Base-by-base conservation (phyloP, 2,797 vertebrate genomes). In the Ptychobarbus kaznakovi region DNA sequence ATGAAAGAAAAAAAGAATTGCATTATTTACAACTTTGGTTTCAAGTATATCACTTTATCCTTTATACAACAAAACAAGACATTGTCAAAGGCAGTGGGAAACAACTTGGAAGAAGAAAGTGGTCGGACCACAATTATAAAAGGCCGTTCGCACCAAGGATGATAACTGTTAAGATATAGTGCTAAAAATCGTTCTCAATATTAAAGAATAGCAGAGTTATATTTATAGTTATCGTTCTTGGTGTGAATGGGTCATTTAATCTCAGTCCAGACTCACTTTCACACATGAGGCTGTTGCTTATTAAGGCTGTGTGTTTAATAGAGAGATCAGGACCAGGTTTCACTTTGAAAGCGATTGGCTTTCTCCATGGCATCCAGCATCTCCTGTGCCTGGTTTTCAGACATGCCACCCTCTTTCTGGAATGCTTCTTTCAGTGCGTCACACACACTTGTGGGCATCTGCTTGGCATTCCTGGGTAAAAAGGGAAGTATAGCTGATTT, bases 321-420 rank as follows among this genome's bases (percentile, higher is more conserved):
- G 8, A 68, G n/a, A 25, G 86, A 89, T 97, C 91, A 98, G 0
- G 96, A 96, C 98, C 98, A 99, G 12, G 98, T 99, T 92, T 99
- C 98, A 0, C 92, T 95, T 93, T 99, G 98, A 90, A 97, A 95
- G 18, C 91, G 96, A 15, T 88, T 93, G 0, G 88, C 88, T 72
- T 88, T 95, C 92, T 98, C 97, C 92, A 99, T 95, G 88, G 82
- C 86, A 5, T 79, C 76, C 12, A 99, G 93, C 93, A 96, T 95
- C 80, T 95, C 88, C 20, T 96, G 89, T 0, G 97, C 95, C 0
- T 97, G 95, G 0, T 88, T 56, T 0, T 90, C 66, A 0, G 97
- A 96, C 68, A 97, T 81, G 4, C 92, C 92, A 0, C 97, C 98
- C 68, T 96, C 90, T 73, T 93, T 91, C 92, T 94, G 94, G 90